Evolutionary conservation across 2,888 invertebrate genomes (phyloP), one percentile per base, ranked within the genome.

Genomic region (Empis livida): DNA sequence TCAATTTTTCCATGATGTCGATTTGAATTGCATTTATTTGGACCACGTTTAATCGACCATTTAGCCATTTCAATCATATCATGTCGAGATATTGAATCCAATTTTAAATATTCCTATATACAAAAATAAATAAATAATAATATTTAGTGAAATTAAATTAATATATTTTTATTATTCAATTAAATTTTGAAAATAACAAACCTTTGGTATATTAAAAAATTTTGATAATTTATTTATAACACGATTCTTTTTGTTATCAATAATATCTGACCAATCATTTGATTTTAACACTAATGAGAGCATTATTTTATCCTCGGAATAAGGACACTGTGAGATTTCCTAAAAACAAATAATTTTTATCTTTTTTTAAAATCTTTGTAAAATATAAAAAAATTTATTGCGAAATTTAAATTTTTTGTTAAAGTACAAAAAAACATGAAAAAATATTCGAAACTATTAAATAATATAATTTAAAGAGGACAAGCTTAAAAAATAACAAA

Each of bases 131-230:
- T 27, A 15, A 43, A 48, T 40, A 42, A 43, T 15, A n/a, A n/a
- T 16, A 41, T 38, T 38, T 11, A 32, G 3, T 5, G 2, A 46
- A 38, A 39, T n/a, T 10, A 39, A 30, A 43, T 16, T 20, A 41
- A 37, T n/a, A n/a, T n/a, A 15, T 39, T 11, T n/a, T 23, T 31
- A 20, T 46, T 30, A 39, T 41, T 30, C 13, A 14, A 20, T 42
- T 5, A n/a, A n/a, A n/a, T 23, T 31, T 35, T 37, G 15, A 23
- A 15, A 8, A 8, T n/a, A 4, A 46, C 51, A 53, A 55, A 68
- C 69, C 61, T 64, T 65, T 48, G 68, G 68, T 58, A 70, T 64
- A 54, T 62, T 66, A 57, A 70, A 68, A 59, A 68, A 70, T 54
- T 64, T 65, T 27, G 68, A 62, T 48, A 70, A 54, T 52, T 68